phyloP scores from a whole-genome alignment of 2,888 invertebrate genomes.

The Eristalis tenax region DNA sequence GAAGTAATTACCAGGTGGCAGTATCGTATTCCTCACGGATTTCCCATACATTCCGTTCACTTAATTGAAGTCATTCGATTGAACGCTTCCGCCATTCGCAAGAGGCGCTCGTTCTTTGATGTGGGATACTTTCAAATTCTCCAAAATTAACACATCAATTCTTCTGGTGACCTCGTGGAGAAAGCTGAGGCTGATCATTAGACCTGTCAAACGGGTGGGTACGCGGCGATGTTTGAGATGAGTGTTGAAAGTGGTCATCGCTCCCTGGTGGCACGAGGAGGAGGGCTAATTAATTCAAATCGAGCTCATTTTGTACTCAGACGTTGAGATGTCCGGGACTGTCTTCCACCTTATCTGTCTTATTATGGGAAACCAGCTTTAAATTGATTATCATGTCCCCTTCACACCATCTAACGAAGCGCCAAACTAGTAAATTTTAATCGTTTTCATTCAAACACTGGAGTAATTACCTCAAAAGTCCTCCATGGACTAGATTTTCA shows the following conservation, averaged over 20 bases:
- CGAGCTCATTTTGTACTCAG: background rate
- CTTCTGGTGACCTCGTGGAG: background rate
- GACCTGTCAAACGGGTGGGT: background rate
- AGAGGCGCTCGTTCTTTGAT: background rate
- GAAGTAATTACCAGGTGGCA: background rate
- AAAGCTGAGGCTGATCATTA: background rate
- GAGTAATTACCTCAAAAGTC: background rate
- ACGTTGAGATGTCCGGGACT: background rate
- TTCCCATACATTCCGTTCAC: background rate
- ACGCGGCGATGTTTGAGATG: background rate
- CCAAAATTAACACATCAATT: background rate
- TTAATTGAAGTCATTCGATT: background rate
- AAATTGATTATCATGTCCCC: too few relatives aligned
- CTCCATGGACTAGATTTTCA: background rate
- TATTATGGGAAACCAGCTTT: too few relatives aligned
- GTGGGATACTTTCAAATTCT: background rate
- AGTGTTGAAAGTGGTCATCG: background rate
- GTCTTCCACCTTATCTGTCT: too few relatives aligned
- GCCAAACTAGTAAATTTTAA: too few relatives aligned
- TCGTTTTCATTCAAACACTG: too few relatives aligned
- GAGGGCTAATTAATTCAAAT: background rate
- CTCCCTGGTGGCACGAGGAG: background rate
- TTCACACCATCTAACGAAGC: too few relatives aligned
- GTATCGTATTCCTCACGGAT: too few relatives aligned
- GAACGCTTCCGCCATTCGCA: background rate